Evolutionary conservation across 2,888 invertebrate species (phyloP).

Genomic region (Andrena marginata): DNA sequence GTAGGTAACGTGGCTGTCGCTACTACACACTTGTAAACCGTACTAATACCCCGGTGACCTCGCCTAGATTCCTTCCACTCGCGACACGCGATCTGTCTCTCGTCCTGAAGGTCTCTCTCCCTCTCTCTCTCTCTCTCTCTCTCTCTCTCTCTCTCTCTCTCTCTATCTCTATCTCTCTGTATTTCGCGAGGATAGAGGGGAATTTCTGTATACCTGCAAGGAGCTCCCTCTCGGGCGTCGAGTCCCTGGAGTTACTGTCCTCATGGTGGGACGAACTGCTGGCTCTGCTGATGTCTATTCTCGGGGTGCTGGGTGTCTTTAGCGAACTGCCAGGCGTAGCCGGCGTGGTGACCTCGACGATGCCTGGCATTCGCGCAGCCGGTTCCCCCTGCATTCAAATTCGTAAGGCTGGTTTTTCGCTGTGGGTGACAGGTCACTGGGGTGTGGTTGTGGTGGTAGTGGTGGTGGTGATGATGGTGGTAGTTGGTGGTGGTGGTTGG

Average conservation of each 20-base stretch:
- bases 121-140: too few relatives aligned
- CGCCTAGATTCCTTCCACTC: too few relatives aligned
- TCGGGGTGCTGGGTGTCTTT: constrained; percentile 91
- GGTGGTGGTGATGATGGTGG: constrained; percentile 40
- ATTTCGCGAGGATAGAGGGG: neutral
- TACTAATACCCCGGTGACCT: too few relatives aligned
- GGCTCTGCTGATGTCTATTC: constrained; percentile 95
- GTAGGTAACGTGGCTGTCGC: neutral
- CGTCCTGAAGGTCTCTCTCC: too few relatives aligned
- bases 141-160: too few relatives aligned
- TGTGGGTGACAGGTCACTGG: constrained; percentile 62
- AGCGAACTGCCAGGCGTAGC: constrained; percentile 83
- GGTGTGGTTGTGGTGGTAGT: constrained; percentile 52
- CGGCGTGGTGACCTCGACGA: constrained; percentile 84
- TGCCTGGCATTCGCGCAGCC: constrained; percentile 84
- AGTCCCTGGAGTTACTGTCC: constrained; percentile 90
- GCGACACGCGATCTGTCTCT: too few relatives aligned
- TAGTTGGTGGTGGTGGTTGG: constrained; percentile 46
- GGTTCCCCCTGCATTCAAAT: constrained; percentile 81
- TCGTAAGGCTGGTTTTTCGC: constrained; percentile 72
- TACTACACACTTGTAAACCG: too few relatives aligned
- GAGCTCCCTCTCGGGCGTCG: constrained; percentile 94
- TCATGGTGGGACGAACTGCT: constrained; percentile 94
- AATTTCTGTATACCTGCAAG: constrained; percentile 86
- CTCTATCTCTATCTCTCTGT: too few relatives aligned